phyloP scores from a whole-genome alignment of 1,140 invertebrate species.

The Drosophila murphyi region DNA sequence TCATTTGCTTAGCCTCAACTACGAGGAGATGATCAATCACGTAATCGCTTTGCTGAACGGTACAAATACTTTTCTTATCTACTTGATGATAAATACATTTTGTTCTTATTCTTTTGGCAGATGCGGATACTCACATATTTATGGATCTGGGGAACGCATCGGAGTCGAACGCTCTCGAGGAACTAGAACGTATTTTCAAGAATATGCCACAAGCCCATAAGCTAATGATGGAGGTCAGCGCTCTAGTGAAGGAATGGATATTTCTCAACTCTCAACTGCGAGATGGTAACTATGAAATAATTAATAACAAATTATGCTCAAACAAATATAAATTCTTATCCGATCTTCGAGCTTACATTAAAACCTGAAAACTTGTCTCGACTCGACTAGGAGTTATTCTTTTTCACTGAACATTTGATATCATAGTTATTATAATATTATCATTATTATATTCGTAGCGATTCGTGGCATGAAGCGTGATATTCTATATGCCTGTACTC shows the following conservation, averaged over 20 bases:
- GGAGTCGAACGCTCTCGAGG: constrained; percentile 89
- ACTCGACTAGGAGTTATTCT: not conserved
- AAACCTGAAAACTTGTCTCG: not conserved
- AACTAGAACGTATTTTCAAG: constrained; percentile 89
- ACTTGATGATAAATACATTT: not conserved
- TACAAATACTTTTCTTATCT: not conserved
- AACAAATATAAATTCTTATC: too few relatives aligned
- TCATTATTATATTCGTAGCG: constrained; percentile 85
- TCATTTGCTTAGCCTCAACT: constrained; percentile 89
- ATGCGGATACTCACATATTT: constrained; percentile 85
- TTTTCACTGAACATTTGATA: constrained; percentile 10
- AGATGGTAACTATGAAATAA: constrained; percentile 85
- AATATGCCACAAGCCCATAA: constrained; percentile 87
- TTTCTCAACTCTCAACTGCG: constrained; percentile 88
- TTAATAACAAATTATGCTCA: not conserved
- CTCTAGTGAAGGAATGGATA: constrained; percentile 87
- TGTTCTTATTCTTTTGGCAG: constrained; percentile 27
- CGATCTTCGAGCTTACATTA: too few relatives aligned
- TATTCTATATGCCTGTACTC: constrained; percentile 71
- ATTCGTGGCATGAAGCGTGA: constrained; percentile 88
- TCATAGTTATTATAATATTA: too few relatives aligned
- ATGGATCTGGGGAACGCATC: constrained; percentile 89
- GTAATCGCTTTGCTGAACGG: constrained; percentile 87
- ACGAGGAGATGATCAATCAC: constrained; percentile 88
- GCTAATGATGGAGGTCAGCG: constrained; percentile 88